phyloP scores from a whole-genome alignment of 2,888 invertebrate species.

The Petrolisthes cinctipes region DNA sequence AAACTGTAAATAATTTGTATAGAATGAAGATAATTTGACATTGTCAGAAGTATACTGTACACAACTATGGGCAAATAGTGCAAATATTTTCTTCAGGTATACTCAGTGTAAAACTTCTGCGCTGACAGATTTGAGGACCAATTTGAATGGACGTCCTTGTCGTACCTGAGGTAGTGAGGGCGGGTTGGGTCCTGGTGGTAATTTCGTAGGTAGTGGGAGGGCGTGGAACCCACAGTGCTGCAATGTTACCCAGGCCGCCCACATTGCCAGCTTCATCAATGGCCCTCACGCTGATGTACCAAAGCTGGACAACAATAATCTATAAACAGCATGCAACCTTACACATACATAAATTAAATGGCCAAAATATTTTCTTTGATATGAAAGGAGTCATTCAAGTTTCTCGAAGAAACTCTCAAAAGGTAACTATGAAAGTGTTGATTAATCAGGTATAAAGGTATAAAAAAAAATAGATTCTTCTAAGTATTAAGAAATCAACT shows the following conservation, averaged over 20 bases:
- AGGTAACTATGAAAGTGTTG: too few relatives aligned
- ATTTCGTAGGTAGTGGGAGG: slow-evolving; percentile 68
- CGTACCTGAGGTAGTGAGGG: slow-evolving; percentile 20
- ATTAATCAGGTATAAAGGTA: too few relatives aligned
- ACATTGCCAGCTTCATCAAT: slow-evolving; percentile 71
- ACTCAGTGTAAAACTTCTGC: neutral
- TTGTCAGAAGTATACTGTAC: neutral
- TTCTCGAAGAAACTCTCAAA: too few relatives aligned
- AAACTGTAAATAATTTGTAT: too few relatives aligned
- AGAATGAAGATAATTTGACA: neutral
- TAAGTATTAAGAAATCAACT: too few relatives aligned
- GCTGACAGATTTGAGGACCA: neutral
- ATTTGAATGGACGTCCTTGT: neutral
- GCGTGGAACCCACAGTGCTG: slow-evolving; percentile 73
- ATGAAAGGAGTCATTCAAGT: too few relatives aligned
- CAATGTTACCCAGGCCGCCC: slow-evolving; percentile 73
- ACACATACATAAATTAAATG: too few relatives aligned
- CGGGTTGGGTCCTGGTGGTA: slow-evolving; percentile 35
- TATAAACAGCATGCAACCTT: too few relatives aligned
- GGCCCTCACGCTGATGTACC: slow-evolving; percentile 74
- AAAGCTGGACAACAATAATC: slow-evolving; percentile 65
- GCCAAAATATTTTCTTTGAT: too few relatives aligned
- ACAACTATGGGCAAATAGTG: neutral
- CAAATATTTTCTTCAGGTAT: neutral
- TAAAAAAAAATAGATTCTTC: too few relatives aligned